A percentile compares a stretch with the other conserved stretches of the same genome.
phyloP scores from a whole-genome alignment of 1,140 invertebrate species.

The Pectinophora gossypiella region DNA sequence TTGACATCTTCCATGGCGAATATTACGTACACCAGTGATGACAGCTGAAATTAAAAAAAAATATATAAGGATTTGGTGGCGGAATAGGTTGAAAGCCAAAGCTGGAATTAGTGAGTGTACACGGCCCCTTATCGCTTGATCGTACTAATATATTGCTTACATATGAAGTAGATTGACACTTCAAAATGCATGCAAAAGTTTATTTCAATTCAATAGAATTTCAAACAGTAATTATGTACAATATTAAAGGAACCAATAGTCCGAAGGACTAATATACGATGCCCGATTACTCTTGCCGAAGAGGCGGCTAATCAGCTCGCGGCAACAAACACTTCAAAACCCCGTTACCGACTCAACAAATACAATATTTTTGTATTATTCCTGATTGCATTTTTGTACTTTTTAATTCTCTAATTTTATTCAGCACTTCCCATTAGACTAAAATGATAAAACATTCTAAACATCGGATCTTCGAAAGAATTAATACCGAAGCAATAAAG shows the following conservation, averaged over 20 bases:
- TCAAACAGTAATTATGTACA: background rate
- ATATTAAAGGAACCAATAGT: no score
- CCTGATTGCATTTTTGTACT: no score
- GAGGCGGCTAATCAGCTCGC: no score
- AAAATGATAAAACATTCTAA: background rate
- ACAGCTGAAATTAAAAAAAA: background rate
- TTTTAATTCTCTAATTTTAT: background rate
- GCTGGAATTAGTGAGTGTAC: background rate
- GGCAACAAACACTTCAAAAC: no score
- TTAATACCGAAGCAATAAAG: background rate
- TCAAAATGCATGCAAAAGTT: background rate
- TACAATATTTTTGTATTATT: no score
- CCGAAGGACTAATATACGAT: no score
- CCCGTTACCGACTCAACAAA: no score
- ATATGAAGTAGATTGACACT: background rate
- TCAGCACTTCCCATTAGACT: background rate
- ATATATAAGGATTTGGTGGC: background rate
- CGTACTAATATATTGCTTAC: background rate
- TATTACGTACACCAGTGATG: background rate
- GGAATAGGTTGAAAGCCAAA: background rate
- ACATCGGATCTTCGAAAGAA: background rate
- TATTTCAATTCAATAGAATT: background rate
- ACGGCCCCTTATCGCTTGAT: background rate
- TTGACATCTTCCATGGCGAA: background rate
- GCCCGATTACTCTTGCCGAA: no score